Percentiles rank a stretch among this genome's conserved stretches.
phyloP scores from a whole-genome alignment of 2,113 vertebrate genomes.

The Alouatta palliata region DNA sequence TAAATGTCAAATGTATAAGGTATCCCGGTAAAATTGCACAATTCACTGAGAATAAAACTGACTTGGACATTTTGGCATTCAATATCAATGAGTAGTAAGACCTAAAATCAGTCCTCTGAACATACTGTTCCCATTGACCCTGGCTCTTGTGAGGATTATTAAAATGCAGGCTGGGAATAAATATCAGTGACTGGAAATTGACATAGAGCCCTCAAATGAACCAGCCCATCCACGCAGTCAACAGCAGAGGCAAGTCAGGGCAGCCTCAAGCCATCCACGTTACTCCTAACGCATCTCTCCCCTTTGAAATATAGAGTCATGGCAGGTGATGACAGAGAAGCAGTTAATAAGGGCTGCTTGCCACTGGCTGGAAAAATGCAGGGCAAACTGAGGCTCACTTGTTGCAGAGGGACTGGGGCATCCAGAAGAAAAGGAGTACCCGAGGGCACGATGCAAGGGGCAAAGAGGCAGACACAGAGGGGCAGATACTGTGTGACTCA shows the following conservation, averaged over 20 bases:
- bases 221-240: fast-evolving
- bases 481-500: fast-evolving
- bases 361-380: background rate
- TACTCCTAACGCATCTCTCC: background rate
- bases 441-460: fast-evolving
- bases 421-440: background rate
- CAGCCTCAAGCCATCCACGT: fast-evolving
- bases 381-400: fast-evolving
- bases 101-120: background rate
- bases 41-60: background rate
- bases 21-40: background rate
- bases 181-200: fast-evolving
- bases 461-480: background rate
- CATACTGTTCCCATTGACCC: too few species aligned
- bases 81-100: fast-evolving
- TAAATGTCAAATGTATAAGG: background rate
- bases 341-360: background rate
- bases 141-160: background rate
- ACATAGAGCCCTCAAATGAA: fast-evolving
- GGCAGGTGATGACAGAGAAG: background rate
- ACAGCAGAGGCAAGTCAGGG: background rate
- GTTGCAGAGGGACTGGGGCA: background rate
- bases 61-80: background rate
- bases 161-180: background rate
- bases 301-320: too few species aligned